Conservation (phyloP, 1,140 invertebrate species). For the Cydia fagiglandana region DNA sequence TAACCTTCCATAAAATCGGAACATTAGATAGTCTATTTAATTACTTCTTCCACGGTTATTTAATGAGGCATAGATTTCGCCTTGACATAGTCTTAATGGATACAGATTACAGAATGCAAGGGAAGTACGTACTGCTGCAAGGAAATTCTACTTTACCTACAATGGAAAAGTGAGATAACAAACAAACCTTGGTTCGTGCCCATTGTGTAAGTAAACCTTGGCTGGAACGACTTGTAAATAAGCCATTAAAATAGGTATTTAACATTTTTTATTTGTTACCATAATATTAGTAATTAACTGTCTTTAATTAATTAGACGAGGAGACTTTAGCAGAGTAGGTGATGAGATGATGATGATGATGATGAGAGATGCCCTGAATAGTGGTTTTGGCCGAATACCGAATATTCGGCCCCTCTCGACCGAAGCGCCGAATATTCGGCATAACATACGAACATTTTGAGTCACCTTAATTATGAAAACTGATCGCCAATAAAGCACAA, state of each 20-base stretch:
- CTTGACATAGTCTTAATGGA: conserved; percentile 57
- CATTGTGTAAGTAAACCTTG: conserved; percentile 26
- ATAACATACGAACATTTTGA: too few relatives aligned
- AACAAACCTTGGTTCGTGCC: conserved; percentile 43
- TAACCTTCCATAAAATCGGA: neutral
- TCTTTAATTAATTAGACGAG: neutral
- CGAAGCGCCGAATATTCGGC: too few relatives aligned
- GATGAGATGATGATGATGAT: too few relatives aligned
- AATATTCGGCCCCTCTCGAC: too few relatives aligned
- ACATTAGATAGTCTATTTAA: conserved; percentile 48
- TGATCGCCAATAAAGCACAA: too few relatives aligned
- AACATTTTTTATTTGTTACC: neutral
- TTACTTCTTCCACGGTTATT: conserved; percentile 50
- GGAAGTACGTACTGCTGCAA: conserved; percentile 49
- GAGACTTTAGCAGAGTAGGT: neutral
- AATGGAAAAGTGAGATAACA: conserved; percentile 51
- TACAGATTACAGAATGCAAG: conserved; percentile 43
- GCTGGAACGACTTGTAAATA: conserved; percentile 16
- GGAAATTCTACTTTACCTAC: conserved; percentile 49
- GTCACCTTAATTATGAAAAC: too few relatives aligned
- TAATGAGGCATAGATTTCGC: conserved; percentile 45
- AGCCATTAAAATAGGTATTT: neutral
- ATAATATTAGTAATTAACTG: neutral
- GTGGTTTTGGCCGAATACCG: too few relatives aligned
- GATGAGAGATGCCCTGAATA: too few relatives aligned